Evolutionary conservation across 2,888 invertebrate genomes (phyloP), one percentile per base, ranked within the genome.

Genomic region (Erannis defoliaria): DNA sequence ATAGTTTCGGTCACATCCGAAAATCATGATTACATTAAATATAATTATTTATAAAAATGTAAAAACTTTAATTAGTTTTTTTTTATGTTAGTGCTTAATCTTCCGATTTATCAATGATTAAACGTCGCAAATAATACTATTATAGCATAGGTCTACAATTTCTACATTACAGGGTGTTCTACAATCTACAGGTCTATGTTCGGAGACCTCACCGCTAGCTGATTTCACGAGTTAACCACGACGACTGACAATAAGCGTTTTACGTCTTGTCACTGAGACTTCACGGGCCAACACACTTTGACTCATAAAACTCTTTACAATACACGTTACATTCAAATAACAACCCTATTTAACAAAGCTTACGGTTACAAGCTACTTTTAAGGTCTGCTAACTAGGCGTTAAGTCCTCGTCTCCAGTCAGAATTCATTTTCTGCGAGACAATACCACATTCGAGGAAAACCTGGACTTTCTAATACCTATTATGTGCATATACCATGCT

Each of bases 161-260:
- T 10, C 33, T 33, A 33, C 12, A 10, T 10, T 12, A 12, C 6
- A 19, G 21, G 9, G 31, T 40, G 10, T 33, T 50, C 35, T 42
- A 19, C 21, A 46, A 19, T 26, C 37, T 21, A 45, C 40, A 40
- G 62, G 61, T 59, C 63, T 46, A 45, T 43, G 50, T 53, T 18
- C 43, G 33, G 59, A 55, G 87, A 87, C 88, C 90, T 81, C 86
- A 86, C 85, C 73, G 84, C 84, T 78, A 77, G 89, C 69, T 76
- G 85, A 93, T 92, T 92, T 92, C 88, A 89, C 90, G 86, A 78
- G 81, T 92, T 91, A 88, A 91, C 80, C 80, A 91, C 90, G 90
- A 79, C 74, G 80, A 89, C 90, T 90, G 92, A 91, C 91, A 92
- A 91, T 90, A 87, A 85, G 76, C 75, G 75, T 80, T 86, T 88